These are phyloP conservation scores for Squalus acanthias DNA, from an alignment of 2,797 vertebrate species.

Conservation along the genomic window DNA sequence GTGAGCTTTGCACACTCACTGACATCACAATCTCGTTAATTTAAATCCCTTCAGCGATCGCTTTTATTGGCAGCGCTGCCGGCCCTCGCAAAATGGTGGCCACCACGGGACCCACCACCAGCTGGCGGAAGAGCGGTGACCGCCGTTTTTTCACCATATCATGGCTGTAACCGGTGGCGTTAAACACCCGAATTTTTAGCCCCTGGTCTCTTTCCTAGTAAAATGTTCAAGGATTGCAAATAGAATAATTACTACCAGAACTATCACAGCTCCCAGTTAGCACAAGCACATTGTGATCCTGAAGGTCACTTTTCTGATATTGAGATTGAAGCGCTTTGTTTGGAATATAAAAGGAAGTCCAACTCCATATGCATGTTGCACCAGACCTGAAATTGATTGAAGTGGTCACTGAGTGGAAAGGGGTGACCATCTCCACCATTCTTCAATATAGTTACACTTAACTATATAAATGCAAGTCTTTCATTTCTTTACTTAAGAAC, in stretches of 20 bases:
- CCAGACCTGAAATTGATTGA: not conserved
- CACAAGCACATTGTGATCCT: not conserved
- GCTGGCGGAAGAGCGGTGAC: too few relatives aligned
- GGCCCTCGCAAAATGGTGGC: too few relatives aligned
- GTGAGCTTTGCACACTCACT: too few relatives aligned
- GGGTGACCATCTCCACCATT: not conserved
- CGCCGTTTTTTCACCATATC: too few relatives aligned
- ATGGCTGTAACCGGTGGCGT: too few relatives aligned
- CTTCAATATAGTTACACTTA: not conserved
- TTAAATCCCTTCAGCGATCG: too few relatives aligned
- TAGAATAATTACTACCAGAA: not conserved
- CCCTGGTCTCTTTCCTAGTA: not conserved
- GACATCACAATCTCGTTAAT: too few relatives aligned
- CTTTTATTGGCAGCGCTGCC: too few relatives aligned
- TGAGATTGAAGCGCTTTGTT: not conserved
- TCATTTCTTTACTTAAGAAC: too few relatives aligned
- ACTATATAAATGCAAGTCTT: too few relatives aligned
- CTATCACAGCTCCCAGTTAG: not conserved
- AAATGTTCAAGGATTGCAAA: not conserved
- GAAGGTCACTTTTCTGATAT: not conserved
- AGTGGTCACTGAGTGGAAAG: not conserved
- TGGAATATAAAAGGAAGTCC: not conserved
- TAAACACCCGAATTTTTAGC: too few relatives aligned
- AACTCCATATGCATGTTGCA: not conserved
- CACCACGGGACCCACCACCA: too few relatives aligned